Evolutionary conservation across 2,888 invertebrate species (phyloP).

Genomic region (Petrolisthes cinctipes): DNA sequence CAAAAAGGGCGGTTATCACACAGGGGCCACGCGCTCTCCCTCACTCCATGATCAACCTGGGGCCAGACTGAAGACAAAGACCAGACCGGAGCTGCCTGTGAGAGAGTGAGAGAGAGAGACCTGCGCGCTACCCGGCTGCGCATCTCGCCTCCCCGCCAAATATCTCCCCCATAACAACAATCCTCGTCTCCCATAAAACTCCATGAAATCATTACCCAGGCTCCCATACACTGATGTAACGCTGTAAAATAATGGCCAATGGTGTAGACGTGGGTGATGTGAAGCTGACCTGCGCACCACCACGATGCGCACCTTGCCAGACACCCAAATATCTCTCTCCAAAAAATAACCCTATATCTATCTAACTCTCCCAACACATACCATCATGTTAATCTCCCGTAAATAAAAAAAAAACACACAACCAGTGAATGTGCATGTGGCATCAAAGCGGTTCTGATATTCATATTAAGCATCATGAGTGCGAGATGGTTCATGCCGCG

Average conservation of each 20-base stretch:
- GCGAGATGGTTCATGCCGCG: background rate
- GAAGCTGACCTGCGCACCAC: too few relatives aligned
- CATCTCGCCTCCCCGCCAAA: slow-evolving; percentile 30
- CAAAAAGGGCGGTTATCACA: slow-evolving; percentile 58
- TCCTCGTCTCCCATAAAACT: background rate
- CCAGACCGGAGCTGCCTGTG: slow-evolving; percentile 21
- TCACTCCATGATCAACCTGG: slow-evolving; percentile 62
- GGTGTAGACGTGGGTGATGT: too few relatives aligned
- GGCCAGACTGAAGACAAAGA: slow-evolving; percentile 60
- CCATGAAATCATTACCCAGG: background rate
- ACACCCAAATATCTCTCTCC: too few relatives aligned
- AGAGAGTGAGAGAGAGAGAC: background rate
- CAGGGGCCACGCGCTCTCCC: slow-evolving; percentile 44
- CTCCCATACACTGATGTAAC: background rate
- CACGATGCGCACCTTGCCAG: too few relatives aligned
- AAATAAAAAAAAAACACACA: too few relatives aligned
- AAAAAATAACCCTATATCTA: too few relatives aligned
- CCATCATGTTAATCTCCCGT: too few relatives aligned
- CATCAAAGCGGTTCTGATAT: too few relatives aligned
- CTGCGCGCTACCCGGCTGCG: slow-evolving; percentile 38
- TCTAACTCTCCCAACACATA: too few relatives aligned
- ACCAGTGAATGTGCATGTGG: too few relatives aligned
- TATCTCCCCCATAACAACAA: slow-evolving; percentile 21
- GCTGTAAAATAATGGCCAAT: too few relatives aligned
- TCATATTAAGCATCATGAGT: too few relatives aligned